A percentile compares a stretch with the other conserved stretches of the same genome.
phyloP scores from a whole-genome alignment of 2,797 vertebrate genomes.

The Momotus momota region DNA sequence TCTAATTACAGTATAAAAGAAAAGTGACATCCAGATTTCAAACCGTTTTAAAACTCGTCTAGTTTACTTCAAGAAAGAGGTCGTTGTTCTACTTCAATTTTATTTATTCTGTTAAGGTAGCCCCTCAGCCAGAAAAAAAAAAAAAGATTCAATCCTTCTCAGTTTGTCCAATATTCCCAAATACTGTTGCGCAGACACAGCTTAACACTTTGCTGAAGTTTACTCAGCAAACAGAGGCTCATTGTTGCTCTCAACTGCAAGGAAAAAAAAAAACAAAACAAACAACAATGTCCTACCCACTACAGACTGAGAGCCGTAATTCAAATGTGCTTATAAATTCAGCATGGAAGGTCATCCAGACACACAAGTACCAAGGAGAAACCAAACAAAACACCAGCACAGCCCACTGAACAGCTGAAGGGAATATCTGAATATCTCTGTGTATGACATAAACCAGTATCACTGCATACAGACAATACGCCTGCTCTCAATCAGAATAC shows the following conservation, averaged over 20 bases:
- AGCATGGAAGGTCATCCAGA: background rate
- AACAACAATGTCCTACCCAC: background rate
- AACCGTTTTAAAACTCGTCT: background rate
- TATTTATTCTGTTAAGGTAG: background rate
- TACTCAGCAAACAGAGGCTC: background rate
- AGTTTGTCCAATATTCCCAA: background rate
- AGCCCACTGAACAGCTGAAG: background rate
- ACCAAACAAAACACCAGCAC: rapidly evolving
- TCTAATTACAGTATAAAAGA: background rate
- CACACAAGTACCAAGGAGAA: background rate
- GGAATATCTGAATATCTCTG: background rate
- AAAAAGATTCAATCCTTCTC: background rate
- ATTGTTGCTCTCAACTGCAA: background rate
- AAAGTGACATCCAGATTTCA: background rate
- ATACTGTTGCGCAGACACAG: background rate
- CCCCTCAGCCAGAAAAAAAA: background rate
- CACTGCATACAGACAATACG: background rate
- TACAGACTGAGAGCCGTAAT: background rate
- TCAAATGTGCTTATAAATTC: background rate
- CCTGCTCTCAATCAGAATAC: background rate
- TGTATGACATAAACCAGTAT: background rate
- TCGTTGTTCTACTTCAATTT: background rate
- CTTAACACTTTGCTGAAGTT: background rate
- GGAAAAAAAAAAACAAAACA: background rate
- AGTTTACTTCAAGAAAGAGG: background rate